Percentiles rank a stretch among this genome's conserved stretches.
phyloP scores from a whole-genome alignment of 1,140 invertebrate species.

The Heliconius melpomene region DNA sequence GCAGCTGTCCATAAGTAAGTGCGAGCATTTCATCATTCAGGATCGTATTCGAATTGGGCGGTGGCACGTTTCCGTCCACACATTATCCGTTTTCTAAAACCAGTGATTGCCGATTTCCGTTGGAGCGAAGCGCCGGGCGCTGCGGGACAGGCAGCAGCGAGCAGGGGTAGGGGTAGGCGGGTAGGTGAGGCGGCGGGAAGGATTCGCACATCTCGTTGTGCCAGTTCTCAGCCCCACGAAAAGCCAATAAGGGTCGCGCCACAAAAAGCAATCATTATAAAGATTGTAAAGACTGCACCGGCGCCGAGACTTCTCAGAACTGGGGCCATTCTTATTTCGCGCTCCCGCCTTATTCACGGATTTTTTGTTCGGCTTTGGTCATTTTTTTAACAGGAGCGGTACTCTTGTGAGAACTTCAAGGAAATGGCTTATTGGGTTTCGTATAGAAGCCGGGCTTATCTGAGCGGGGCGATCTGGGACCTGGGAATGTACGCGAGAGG shows the following conservation, averaged over 20 bases:
- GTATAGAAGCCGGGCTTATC: slow-evolving; percentile 72
- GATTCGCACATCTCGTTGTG: slow-evolving; percentile 51
- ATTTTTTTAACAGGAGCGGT: slow-evolving; percentile 76
- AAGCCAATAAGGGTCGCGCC: slow-evolving; percentile 74
- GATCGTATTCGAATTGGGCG: slow-evolving; percentile 40
- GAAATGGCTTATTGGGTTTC: slow-evolving; percentile 79
- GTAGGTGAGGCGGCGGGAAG: slow-evolving; percentile 43
- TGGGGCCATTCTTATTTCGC: slow-evolving; percentile 78
- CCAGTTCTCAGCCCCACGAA: slow-evolving; percentile 67
- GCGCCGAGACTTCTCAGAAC: slow-evolving; percentile 79
- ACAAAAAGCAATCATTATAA: slow-evolving; percentile 79
- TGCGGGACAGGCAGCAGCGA: not conserved
- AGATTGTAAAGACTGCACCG: slow-evolving; percentile 78
- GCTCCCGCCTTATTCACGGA: slow-evolving; percentile 76
- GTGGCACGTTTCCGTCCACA: slow-evolving; percentile 45
- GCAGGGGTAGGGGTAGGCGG: slow-evolving; percentile 15
- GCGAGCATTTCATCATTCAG: slow-evolving; percentile 44
- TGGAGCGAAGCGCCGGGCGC: slow-evolving; percentile 26
- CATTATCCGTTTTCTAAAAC: slow-evolving; percentile 40
- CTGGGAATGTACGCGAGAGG: slow-evolving; percentile 56
- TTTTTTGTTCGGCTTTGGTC: slow-evolving; percentile 73
- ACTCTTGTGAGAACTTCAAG: slow-evolving; percentile 74
- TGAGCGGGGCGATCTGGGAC: slow-evolving; percentile 61
- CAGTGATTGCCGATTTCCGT: slow-evolving; percentile 50
- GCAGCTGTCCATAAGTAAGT: slow-evolving; percentile 26